These are phyloP conservation scores for Crypturellus tataupa DNA, from an alignment of 2,797 vertebrate species.

Conservation along the genomic window DNA sequence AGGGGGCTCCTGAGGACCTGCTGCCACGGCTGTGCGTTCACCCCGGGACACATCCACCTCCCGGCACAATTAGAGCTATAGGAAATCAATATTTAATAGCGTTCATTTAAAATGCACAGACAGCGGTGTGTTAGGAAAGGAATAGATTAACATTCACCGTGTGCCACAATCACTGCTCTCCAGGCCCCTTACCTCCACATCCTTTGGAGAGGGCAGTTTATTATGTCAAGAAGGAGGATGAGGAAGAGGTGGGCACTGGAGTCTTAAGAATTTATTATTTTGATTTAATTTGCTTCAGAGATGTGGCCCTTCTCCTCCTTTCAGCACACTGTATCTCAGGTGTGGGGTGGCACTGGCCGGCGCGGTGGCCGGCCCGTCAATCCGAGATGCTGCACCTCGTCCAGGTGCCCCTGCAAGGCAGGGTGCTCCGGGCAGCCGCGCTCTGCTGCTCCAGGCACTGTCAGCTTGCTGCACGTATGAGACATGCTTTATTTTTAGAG, in stretches of 20 bases:
- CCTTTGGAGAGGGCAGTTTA: background rate
- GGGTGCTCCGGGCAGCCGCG: background rate
- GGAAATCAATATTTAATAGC: slow-evolving; percentile 46
- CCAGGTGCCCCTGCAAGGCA: background rate
- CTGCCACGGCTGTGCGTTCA: background rate
- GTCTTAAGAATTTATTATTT: background rate
- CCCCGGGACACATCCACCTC: background rate
- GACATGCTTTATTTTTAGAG: background rate
- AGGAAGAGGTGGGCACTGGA: background rate
- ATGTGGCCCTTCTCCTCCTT: background rate
- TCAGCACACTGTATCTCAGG: background rate
- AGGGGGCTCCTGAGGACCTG: background rate
- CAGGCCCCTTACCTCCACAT: background rate
- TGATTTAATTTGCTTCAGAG: background rate
- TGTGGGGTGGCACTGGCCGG: background rate
- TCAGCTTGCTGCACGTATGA: background rate
- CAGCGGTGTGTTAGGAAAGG: background rate
- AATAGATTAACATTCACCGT: slow-evolving; percentile 13
- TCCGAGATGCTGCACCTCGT: rapidly evolving
- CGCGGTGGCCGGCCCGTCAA: background rate
- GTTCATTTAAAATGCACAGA: slow-evolving; percentile 23
- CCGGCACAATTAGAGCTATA: background rate
- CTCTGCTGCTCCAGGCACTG: background rate
- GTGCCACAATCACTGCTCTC: background rate
- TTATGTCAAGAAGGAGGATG: background rate